Base-by-base conservation (phyloP, 2,888 invertebrate genomes). In the Yponomeuta evonymella region DNA sequence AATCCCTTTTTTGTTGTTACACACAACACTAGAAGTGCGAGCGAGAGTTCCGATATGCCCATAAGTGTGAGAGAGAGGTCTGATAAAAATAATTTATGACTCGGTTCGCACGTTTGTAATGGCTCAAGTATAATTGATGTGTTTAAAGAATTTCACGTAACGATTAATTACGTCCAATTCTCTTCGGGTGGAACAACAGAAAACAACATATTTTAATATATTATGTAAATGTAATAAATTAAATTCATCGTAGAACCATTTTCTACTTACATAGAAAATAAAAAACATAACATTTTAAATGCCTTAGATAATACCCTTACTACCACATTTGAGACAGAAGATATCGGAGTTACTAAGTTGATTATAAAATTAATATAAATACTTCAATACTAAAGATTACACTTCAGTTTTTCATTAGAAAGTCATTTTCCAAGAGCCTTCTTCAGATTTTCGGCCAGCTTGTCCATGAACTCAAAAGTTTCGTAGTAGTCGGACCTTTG, bases 391-490 rank as follows among this genome's bases (percentile, higher is more conserved):
- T 65, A 71, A 68, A 67, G 64, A 65, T 48, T 65, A 48, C 69
- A 48, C 23, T 36, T 69, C 30, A 62, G 77, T 51, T 76, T 80
- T 70, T 74, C 70, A 70, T 71, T 69, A 74, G 70, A 72, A 76
- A 93, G 93, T 94, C 94, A 94, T 76, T 89, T 30, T 43, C 82
- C 83, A 73, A 96, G 83, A 77, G 93, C 94, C 76, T 94, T 94
- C 75, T 93, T 94, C 76, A 99, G 92, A 86, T 98, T 98, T 75
- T 97, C 97, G 51, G 98, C 98, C 75, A 99, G 87, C 82, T 98
- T 99, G 83, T 98, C 95, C 93, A 99, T 95, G 86, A 99, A 99
- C 81, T 97, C 98, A 84, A 99, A 99, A 0, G 99, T 99, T 92
- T 98, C 98, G 86, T 97, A 93, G 85, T 99, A 99, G 89, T 99